Percentiles rank a stretch among this genome's conserved stretches.
These are phyloP conservation scores for Drosophila sp. DNA, from an alignment of 1,140 invertebrate species.

Conservation along the genomic window DNA sequence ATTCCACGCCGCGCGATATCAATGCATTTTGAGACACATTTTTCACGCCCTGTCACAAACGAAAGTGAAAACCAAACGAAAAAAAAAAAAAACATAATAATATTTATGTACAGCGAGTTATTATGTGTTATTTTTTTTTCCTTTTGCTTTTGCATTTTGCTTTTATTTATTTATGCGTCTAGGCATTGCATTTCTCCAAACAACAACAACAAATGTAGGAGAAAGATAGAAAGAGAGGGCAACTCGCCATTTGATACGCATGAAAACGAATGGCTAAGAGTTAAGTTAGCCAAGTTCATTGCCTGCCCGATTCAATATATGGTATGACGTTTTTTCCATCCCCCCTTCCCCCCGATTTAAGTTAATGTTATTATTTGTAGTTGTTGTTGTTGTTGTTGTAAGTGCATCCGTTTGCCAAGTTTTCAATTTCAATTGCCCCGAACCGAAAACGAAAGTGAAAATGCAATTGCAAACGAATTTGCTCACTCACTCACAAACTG, in stretches of 20 bases:
- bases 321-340: constrained; percentile 12
- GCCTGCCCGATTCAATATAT: constrained; percentile 37
- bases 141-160: background rate
- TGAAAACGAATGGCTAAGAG: constrained; percentile 17
- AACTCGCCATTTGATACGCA: constrained; percentile 1
- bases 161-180: constrained; percentile 67
- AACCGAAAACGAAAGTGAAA: constrained; percentile 76
- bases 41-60: constrained; percentile 26
- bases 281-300: constrained; percentile 65
- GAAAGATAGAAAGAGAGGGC: constrained; percentile 4
- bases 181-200: constrained; percentile 72
- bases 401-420: constrained; percentile 79
- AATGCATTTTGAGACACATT: constrained; percentile 10
- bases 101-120: constrained; percentile 39
- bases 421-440: constrained; percentile 65
- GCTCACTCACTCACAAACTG: background rate
- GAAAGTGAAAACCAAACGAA: constrained; percentile 50
- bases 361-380: constrained; percentile 29
- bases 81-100: constrained; percentile 7
- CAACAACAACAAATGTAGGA: constrained; percentile 34
- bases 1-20: background rate
- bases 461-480: constrained; percentile 56
- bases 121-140: constrained; percentile 42
- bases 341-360: background rate
- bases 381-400: constrained; percentile 44